Conservation (phyloP, 2,888 invertebrate species). For the Caenorhabditis afra region DNA sequence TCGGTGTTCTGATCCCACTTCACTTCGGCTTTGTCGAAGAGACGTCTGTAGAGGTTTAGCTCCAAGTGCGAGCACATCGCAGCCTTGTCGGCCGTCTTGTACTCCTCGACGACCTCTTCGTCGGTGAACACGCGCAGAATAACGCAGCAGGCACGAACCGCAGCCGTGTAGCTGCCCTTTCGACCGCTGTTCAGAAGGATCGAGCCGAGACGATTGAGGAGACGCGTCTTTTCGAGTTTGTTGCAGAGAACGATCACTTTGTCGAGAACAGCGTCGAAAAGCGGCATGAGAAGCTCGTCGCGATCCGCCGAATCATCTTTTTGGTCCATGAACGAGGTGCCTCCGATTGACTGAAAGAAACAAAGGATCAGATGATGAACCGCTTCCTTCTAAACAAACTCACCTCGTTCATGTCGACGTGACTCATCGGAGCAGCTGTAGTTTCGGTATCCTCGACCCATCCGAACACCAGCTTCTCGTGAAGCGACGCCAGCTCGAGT, state of each 20-base stretch:
- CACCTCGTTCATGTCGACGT: conserved; percentile 61
- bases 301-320: conserved; percentile 27
- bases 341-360: conserved; percentile 44
- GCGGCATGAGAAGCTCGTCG: conserved; percentile 40
- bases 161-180: conserved; percentile 57
- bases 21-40: conserved; percentile 39
- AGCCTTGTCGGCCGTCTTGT: background rate
- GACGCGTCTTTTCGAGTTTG: conserved; percentile 20
- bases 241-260: conserved; percentile 45
- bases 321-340: conserved; percentile 37
- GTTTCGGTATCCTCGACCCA: conserved; percentile 45
- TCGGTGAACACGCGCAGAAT: conserved; percentile 57
- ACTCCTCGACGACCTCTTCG: conserved; percentile 38
- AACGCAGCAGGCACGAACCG: conserved; percentile 59
- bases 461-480: conserved; percentile 45
- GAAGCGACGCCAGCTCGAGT: conserved; percentile 32
- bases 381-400: background rate
- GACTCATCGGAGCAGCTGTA: conserved; percentile 9
- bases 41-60: conserved; percentile 19
- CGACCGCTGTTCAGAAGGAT: conserved; percentile 46
- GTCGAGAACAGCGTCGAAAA: conserved; percentile 45
- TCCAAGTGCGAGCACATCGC: conserved; percentile 4
- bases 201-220: conserved; percentile 19
- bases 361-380: background rate
- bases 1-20: conserved; percentile 20